Evolutionary conservation across 2,113 vertebrate species (phyloP).

Genomic region (Indicator maculatus): DNA sequence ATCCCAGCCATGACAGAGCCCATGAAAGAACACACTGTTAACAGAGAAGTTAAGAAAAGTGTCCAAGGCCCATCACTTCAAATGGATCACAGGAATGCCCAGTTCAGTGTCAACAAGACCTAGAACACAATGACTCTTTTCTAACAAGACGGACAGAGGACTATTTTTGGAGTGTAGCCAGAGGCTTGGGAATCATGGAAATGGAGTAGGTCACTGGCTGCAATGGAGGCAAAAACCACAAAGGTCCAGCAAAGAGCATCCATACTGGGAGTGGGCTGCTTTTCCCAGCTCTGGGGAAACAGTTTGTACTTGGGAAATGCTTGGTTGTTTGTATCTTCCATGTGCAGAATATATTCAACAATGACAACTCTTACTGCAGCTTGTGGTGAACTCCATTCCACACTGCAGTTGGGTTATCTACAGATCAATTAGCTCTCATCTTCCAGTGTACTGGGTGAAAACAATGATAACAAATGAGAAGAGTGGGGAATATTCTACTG

Average conservation of each 20-base stretch:
- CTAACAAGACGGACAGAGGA: not conserved
- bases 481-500: not conserved
- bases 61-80: not conserved
- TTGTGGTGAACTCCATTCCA: not conserved
- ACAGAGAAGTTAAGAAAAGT: not conserved
- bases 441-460: not conserved
- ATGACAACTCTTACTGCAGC: constrained; percentile 1
- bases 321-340: constrained; percentile 20
- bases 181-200: not conserved
- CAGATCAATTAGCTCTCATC: constrained; percentile 16
- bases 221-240: not conserved
- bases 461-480: constrained; percentile 13
- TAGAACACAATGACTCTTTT: rapidly evolving
- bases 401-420: not conserved
- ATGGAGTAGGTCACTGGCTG: not conserved
- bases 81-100: not conserved
- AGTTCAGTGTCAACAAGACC: not conserved
- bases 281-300: not conserved
- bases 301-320: not conserved
- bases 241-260: not conserved
- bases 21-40: not conserved
- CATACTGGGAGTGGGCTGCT: rapidly evolving
- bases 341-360: not conserved
- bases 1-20: not conserved
- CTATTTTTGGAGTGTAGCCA: not conserved